Percentiles rank a stretch among this genome's conserved stretches.
phyloP scores from a whole-genome alignment of 2,113 vertebrate genomes.

The Lichenostomus cassidix region DNA sequence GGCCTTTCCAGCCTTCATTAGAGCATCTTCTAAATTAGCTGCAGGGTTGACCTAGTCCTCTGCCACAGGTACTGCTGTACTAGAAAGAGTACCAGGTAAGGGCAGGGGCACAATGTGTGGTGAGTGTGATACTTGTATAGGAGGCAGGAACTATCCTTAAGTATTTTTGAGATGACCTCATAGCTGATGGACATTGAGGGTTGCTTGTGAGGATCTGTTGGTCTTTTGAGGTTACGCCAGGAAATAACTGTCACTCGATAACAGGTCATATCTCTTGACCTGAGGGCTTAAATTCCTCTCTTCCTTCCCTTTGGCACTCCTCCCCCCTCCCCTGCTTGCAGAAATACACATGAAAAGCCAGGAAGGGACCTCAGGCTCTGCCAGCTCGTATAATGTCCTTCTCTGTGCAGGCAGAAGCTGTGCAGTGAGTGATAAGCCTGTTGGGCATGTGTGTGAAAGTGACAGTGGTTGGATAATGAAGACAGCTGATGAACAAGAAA shows the following conservation, averaged over 20 bases:
- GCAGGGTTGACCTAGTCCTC: neutral
- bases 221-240: neutral
- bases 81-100: neutral
- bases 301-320: neutral
- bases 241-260: neutral
- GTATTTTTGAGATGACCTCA: neutral
- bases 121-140: neutral
- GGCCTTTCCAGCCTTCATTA: neutral
- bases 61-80: neutral
- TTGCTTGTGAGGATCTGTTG: neutral
- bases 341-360: neutral
- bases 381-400: neutral
- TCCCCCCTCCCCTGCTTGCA: neutral
- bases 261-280: neutral
- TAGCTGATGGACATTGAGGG: neutral
- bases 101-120: rapidly evolving
- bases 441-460: neutral
- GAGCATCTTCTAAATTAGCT: neutral
- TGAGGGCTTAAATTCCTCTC: neutral
- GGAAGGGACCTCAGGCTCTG: neutral
- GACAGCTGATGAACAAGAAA: neutral
- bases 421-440: neutral
- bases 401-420: neutral
- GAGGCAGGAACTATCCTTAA: neutral
- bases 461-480: neutral